Conservation (phyloP, 2,797 vertebrate species). For the Myoxocephalus aenaeus region DNA sequence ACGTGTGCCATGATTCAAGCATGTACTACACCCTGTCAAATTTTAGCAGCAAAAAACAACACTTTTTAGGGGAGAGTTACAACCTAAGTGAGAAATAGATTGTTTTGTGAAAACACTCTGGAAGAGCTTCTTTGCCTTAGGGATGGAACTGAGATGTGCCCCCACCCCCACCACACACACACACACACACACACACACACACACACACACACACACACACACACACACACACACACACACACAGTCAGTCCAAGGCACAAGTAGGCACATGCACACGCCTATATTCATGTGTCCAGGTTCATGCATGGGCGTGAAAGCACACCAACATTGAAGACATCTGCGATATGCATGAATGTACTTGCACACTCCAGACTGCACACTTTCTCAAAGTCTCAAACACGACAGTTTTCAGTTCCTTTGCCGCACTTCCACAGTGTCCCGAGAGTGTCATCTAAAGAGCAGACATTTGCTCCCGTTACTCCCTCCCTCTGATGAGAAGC, state of each 20-base stretch:
- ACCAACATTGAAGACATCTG: conserved; percentile 13
- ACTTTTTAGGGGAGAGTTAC: conserved; percentile 62
- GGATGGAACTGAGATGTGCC: conserved; percentile 65
- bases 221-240: too few relatives aligned
- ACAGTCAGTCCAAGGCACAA: conserved; percentile 44
- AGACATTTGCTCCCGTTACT: conserved; percentile 64
- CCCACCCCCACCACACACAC: conserved; percentile 12
- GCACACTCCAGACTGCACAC: conserved; percentile 20
- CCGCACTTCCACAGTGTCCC: conserved; percentile 61
- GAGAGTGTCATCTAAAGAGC: conserved; percentile 68
- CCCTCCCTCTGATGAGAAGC: conserved; percentile 54
- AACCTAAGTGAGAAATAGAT: conserved; percentile 67
- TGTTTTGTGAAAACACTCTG: conserved; percentile 77
- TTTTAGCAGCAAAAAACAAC: conserved; percentile 53
- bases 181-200: too few relatives aligned
- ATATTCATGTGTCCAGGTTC: conserved; percentile 11
- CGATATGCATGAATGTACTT: conserved; percentile 20
- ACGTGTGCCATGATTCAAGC: conserved; percentile 53
- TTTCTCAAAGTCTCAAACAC: conserved; percentile 20
- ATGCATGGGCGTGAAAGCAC: conserved; percentile 3
- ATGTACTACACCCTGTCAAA: conserved; percentile 66
- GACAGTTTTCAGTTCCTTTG: conserved; percentile 47
- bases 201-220: background rate
- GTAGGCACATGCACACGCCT: conserved; percentile 27
- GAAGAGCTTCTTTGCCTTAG: conserved; percentile 69